Percentiles rank a stretch among this genome's conserved stretches.
Evolutionary conservation across 1,140 invertebrate species (phyloP).

Genomic region (Sycophaga agraensis): DNA sequence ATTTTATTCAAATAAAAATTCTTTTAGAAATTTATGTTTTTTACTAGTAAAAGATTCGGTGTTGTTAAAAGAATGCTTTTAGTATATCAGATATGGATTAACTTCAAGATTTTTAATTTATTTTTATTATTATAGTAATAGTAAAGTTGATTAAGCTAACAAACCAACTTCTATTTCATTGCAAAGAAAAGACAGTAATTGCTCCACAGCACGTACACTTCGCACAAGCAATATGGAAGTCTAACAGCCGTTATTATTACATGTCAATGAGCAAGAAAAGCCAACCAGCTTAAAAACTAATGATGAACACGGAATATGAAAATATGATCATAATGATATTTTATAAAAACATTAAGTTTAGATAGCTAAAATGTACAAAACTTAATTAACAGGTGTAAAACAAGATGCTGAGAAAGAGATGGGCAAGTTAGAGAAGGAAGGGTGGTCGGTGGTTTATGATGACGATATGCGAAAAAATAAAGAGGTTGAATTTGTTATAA

Average conservation of each 20-base stretch:
- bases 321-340: conserved; percentile 42
- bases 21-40: no score
- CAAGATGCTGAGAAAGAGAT: conserved; percentile 59
- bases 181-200: conserved; percentile 42
- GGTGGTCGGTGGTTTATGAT: conserved; percentile 57
- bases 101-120: no score
- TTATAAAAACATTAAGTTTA: conserved; percentile 43
- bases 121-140: no score
- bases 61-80: no score
- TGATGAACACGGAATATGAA: conserved; percentile 48
- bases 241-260: conserved; percentile 49
- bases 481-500: conserved; percentile 52
- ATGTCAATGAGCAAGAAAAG: conserved; percentile 47
- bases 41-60: no score
- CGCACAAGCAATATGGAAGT: conserved; percentile 55
- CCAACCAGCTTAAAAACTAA: conserved; percentile 58
- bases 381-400: conserved; percentile 60
- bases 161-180: no score
- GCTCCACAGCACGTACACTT: conserved; percentile 55
- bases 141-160: no score
- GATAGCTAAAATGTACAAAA: conserved; percentile 57
- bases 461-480: conserved; percentile 52
- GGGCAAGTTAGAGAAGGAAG: conserved; percentile 57
- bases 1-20: no score
- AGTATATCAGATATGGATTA: no score